phyloP scores from a whole-genome alignment of 2,888 invertebrate genomes.

The Chaetoderma sp. region DNA sequence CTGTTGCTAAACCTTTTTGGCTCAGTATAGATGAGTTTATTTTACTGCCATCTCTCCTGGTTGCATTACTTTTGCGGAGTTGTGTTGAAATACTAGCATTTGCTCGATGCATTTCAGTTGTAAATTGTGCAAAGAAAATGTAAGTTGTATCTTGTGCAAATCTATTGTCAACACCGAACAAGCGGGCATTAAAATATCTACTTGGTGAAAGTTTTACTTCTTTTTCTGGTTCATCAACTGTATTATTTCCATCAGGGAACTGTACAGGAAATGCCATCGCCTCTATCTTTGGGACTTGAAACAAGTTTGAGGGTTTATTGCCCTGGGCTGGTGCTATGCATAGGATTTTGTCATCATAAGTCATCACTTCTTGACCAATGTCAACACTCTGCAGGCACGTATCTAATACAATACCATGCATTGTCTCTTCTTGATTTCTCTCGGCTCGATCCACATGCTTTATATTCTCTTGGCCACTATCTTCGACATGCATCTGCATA shows the following conservation, averaged over 20 bases:
- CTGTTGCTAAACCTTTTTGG: too few species aligned
- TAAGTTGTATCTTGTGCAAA: constrained; percentile 28
- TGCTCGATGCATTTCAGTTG: constrained; percentile 19
- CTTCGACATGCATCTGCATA: not conserved
- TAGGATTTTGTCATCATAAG: constrained; percentile 8
- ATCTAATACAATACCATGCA: not conserved
- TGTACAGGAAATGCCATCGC: not conserved
- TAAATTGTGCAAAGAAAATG: constrained; percentile 31
- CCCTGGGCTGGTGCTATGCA: constrained; percentile 28
- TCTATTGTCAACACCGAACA: constrained; percentile 22
- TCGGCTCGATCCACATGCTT: too few species aligned
- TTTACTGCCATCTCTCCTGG: constrained; percentile 15
- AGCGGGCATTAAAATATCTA: constrained; percentile 24
- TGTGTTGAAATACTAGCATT: constrained; percentile 1
- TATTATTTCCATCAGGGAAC: not conserved
- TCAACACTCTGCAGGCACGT: constrained; percentile 19
- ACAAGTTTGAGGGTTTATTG: constrained; percentile 21
- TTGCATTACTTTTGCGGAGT: constrained; percentile 21
- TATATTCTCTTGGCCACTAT: not conserved
- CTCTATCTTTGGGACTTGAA: constrained; percentile 11
- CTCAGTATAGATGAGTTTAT: too few species aligned
- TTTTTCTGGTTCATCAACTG: not conserved
- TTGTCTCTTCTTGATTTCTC: too few species aligned
- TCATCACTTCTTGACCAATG: constrained; percentile 13
- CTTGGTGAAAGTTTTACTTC: not conserved